Evolutionary conservation across 37 sponge, comb jelly and placozoan species (phyloP).

Genomic region (Petrosia ficiformis): DNA sequence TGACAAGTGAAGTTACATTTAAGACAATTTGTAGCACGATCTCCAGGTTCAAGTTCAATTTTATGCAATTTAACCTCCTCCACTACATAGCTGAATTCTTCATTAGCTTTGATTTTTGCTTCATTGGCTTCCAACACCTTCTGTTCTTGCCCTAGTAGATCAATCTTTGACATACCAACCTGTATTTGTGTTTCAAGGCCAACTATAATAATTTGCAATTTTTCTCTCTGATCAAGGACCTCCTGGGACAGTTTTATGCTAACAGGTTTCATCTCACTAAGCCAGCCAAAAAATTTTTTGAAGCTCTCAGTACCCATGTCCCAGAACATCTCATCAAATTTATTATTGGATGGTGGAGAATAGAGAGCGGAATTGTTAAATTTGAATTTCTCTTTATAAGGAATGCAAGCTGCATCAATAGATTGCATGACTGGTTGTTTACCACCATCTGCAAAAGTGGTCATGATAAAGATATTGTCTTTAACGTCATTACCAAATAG

Average conservation of each 20-base stretch:
- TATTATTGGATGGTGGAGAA: neutral
- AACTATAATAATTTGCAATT: slow-evolving; percentile 5
- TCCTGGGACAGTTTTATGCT: slow-evolving; percentile 24
- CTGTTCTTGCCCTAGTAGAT: slow-evolving; percentile 6
- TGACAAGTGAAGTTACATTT: slow-evolving; percentile 40
- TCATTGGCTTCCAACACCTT: slow-evolving; percentile 1
- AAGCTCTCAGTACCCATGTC: slow-evolving; percentile 45
- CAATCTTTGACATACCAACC: neutral
- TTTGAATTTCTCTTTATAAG: slow-evolving; percentile 11
- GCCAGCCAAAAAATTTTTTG: slow-evolving; percentile 20
- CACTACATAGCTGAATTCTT: slow-evolving; percentile 29
- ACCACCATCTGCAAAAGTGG: slow-evolving; percentile 60
- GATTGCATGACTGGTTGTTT: slow-evolving; percentile 44
- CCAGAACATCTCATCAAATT: slow-evolving; percentile 41
- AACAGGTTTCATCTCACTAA: slow-evolving; percentile 2
- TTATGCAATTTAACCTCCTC: slow-evolving; percentile 3
- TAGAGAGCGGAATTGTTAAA: slow-evolving; percentile 75
- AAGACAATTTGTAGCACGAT: slow-evolving; percentile 28
- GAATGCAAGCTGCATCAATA: slow-evolving; percentile 35
- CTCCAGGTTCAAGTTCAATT: slow-evolving; percentile 4
- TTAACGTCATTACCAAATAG: slow-evolving; percentile 60
- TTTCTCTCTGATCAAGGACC: slow-evolving; percentile 16
- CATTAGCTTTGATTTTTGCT: slow-evolving; percentile 3
- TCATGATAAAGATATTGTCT: slow-evolving; percentile 49
- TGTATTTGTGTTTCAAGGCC: slow-evolving; percentile 9